Percentiles rank a stretch among this genome's conserved stretches.
Evolutionary conservation across 2,113 vertebrate genomes (phyloP).

Genomic region (Nycticorax nycticorax): DNA sequence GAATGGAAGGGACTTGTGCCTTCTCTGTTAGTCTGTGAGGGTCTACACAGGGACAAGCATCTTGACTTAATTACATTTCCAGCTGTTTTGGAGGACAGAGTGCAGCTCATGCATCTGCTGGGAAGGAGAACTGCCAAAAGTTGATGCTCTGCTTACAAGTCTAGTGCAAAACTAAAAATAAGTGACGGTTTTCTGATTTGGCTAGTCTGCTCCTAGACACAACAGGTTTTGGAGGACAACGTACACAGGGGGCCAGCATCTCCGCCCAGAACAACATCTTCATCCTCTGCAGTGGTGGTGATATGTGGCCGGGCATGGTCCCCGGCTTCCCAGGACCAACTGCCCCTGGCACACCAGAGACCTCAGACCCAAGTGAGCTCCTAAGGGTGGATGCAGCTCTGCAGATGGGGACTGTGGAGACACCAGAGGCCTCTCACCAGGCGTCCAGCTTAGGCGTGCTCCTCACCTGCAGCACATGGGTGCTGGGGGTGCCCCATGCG

Average conservation of each 20-base stretch:
- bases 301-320: accelerated
- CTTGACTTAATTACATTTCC: neutral
- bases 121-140: conserved; percentile 6
- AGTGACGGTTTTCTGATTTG: neutral
- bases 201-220: neutral
- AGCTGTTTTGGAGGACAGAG: neutral
- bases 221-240: neutral
- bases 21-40: neutral
- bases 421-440: neutral
- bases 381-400: neutral
- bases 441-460: accelerated
- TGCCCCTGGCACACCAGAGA: neutral
- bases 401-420: accelerated
- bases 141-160: neutral
- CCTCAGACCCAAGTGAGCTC: neutral
- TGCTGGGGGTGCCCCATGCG: neutral
- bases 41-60: neutral
- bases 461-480: accelerated
- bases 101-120: neutral
- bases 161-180: neutral
- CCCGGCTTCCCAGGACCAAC: neutral
- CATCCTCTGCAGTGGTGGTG: neutral
- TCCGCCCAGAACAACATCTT: neutral
- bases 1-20: neutral
- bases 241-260: neutral